These are phyloP conservation scores for Zosterops pallidus DNA, from an alignment of 2,113 vertebrate genomes.

Conservation along the genomic window DNA sequence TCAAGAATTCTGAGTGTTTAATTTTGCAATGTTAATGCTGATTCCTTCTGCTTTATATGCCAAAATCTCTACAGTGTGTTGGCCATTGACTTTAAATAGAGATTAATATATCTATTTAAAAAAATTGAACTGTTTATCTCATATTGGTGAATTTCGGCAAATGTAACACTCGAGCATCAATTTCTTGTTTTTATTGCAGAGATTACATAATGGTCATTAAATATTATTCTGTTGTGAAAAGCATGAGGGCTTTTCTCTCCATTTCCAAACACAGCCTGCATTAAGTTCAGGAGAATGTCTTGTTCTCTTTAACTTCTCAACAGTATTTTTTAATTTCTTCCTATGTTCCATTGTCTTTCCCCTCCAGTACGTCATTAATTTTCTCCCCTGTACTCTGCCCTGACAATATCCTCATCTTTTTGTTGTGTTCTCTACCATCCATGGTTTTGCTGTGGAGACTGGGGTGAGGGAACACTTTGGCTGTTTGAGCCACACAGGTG, in stretches of 20 bases:
- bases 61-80: not conserved
- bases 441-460: not conserved
- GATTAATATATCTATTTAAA: not conserved
- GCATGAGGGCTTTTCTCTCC: not conserved
- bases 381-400: not conserved
- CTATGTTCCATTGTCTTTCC: not conserved
- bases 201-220: not conserved
- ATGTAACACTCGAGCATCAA: not conserved
- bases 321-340: not conserved
- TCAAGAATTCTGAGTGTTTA: not conserved
- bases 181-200: not conserved
- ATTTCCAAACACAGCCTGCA: not conserved
- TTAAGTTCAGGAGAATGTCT: not conserved
- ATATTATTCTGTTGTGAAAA: not conserved
- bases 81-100: not conserved
- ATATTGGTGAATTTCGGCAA: not conserved
- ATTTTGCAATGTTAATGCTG: not conserved
- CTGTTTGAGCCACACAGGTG: not conserved
- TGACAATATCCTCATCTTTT: not conserved
- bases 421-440: not conserved
- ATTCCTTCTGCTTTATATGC: not conserved
- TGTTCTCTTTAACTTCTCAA: not conserved
- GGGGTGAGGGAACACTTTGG: rapidly evolving
- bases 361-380: not conserved
- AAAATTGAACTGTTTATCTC: not conserved